phyloP scores from a whole-genome alignment of 2,113 vertebrate species.

The Callopanchax toddi region DNA sequence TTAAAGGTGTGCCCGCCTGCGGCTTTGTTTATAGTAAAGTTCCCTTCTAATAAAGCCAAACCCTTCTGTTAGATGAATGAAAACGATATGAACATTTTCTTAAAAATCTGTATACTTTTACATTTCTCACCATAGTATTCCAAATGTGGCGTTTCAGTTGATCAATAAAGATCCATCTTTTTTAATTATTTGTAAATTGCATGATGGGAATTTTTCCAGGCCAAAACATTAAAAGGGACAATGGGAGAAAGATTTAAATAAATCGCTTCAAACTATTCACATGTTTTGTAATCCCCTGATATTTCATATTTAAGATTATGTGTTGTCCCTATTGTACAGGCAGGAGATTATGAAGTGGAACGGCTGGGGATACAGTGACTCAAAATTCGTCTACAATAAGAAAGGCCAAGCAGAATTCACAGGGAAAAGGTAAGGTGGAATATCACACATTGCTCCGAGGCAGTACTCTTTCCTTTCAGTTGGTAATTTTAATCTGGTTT shows the following conservation, averaged over 20 bases:
- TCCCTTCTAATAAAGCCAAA: conserved; percentile 16
- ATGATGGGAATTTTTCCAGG: background rate
- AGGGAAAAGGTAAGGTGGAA: conserved; percentile 87
- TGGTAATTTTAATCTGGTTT: conserved; percentile 19
- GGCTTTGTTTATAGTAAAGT: conserved; percentile 16
- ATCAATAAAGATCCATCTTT: background rate
- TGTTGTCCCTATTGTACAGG: conserved; percentile 72
- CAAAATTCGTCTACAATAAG: conserved; percentile 95
- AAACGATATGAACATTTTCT: too few species aligned
- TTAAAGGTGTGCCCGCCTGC: background rate
- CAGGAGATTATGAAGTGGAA: conserved; percentile 99
- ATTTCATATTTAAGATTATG: background rate
- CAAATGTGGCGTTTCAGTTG: conserved; percentile 2
- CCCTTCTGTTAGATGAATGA: background rate
- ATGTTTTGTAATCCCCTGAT: too few species aligned
- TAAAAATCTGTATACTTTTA: too few species aligned
- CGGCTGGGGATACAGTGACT: conserved; percentile 98
- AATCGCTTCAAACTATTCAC: too few species aligned
- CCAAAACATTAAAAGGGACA: background rate
- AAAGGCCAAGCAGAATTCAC: conserved; percentile 97
- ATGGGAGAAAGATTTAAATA: too few species aligned
- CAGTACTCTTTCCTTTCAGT: background rate
- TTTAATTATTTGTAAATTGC: background rate
- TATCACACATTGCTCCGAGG: background rate
- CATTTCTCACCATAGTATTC: conserved; percentile 4